Conservation (phyloP, 2,888 invertebrate species). For the Drosophila yooni region DNA sequence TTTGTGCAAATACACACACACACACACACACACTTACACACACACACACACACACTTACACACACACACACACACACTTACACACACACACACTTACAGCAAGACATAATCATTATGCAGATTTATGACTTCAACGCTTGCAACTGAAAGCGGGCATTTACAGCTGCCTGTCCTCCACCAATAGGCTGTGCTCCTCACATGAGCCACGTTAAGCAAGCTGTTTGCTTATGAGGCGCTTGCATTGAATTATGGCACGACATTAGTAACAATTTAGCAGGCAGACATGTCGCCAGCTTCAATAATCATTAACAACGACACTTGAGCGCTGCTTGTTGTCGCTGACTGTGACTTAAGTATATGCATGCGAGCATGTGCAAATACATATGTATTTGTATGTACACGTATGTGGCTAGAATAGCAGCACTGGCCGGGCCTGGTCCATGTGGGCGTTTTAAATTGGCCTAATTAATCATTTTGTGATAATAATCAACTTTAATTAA, state of each 20-base stretch:
- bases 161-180: not conserved
- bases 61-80: constrained; percentile 27
- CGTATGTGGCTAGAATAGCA: not conserved
- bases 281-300: constrained; percentile 72
- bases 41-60: not conserved
- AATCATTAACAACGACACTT: constrained; percentile 74
- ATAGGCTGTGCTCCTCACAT: not conserved
- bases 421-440: constrained; percentile 18
- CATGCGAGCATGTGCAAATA: constrained; percentile 2
- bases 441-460: constrained; percentile 74
- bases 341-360: constrained; percentile 19
- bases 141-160: constrained; percentile 59
- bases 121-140: constrained; percentile 81
- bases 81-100: constrained; percentile 18
- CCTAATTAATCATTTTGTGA: constrained; percentile 78
- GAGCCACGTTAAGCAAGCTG: constrained; percentile 67
- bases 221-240: constrained; percentile 78
- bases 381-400: constrained; percentile 10
- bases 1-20: constrained; percentile 21
- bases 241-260: constrained; percentile 67
- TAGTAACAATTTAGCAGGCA: constrained; percentile 70
- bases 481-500: constrained; percentile 77
- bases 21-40: not conserved
- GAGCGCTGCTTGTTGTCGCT: constrained; percentile 39
- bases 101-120: constrained; percentile 65